Conservation (phyloP, 1,140 invertebrate species). For the Varroa destructor region DNA sequence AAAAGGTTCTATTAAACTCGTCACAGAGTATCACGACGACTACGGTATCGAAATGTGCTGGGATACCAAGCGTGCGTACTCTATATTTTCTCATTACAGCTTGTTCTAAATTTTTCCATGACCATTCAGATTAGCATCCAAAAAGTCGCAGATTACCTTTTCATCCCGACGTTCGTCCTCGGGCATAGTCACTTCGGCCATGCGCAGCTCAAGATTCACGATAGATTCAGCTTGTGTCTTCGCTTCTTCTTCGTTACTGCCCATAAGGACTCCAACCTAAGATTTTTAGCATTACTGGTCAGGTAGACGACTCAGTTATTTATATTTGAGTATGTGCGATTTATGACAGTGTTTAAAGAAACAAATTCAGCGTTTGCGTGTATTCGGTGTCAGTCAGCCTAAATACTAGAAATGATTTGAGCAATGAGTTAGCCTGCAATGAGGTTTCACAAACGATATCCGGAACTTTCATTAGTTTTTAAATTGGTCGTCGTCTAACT, state of each 20-base stretch:
- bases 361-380: no score
- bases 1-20: no score
- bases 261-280: conserved; percentile 65
- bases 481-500: no score
- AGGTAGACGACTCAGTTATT: background rate
- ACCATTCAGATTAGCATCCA: background rate
- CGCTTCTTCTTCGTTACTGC: conserved; percentile 63
- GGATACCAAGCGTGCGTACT: no score
- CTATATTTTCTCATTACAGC: background rate
- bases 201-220: conserved; percentile 58
- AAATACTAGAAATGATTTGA: no score
- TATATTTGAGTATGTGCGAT: background rate
- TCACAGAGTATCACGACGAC: no score
- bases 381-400: no score
- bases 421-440: no score
- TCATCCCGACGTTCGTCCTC: conserved; percentile 12
- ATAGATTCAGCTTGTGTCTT: conserved; percentile 57
- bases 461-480: no score
- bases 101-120: background rate
- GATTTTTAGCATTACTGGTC: conserved; percentile 28
- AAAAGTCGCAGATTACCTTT: conserved; percentile 5
- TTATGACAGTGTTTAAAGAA: no score
- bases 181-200: conserved; percentile 50
- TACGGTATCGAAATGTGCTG: no score
- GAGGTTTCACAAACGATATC: no score